Percentiles rank a stretch among this genome's conserved stretches.
Evolutionary conservation across 2,113 vertebrate genomes (phyloP).

Genomic region (Platanista minor): DNA sequence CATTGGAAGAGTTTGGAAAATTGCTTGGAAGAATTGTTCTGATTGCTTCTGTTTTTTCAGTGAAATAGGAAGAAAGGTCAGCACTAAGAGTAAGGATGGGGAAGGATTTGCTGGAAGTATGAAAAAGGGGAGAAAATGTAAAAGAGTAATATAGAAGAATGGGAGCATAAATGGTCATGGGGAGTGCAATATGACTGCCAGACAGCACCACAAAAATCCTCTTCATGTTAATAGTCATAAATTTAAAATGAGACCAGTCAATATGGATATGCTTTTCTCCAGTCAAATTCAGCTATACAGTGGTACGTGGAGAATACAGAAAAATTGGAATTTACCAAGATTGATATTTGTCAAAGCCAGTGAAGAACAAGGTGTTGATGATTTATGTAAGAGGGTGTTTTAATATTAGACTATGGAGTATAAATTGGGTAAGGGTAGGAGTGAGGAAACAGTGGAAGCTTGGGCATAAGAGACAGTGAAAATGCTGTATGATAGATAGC

Average conservation of each 20-base stretch:
- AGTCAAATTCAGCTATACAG: neutral
- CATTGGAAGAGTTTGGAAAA: neutral
- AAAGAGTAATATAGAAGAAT: neutral
- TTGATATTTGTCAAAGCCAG: neutral
- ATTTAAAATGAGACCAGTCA: neutral
- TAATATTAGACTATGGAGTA: neutral
- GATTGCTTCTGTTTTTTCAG: neutral
- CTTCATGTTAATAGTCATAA: neutral
- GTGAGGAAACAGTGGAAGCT: neutral
- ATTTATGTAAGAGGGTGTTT: neutral
- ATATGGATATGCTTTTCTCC: neutral
- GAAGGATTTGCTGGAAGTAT: neutral
- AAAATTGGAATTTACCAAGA: neutral
- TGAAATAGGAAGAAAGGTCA: neutral
- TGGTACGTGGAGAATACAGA: neutral
- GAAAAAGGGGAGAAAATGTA: neutral
- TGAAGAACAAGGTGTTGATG: neutral
- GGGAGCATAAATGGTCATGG: neutral
- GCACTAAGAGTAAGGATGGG: neutral
- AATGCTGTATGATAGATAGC: neutral
- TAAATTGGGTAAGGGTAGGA: neutral
- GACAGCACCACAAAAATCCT: neutral
- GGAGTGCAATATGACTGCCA: neutral
- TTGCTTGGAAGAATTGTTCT: neutral
- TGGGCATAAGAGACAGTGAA: neutral